A percentile compares a stretch with the other conserved stretches of the same genome.
Evolutionary conservation across 2,113 vertebrate genomes (phyloP).

Genomic region (Cavia aperea): DNA sequence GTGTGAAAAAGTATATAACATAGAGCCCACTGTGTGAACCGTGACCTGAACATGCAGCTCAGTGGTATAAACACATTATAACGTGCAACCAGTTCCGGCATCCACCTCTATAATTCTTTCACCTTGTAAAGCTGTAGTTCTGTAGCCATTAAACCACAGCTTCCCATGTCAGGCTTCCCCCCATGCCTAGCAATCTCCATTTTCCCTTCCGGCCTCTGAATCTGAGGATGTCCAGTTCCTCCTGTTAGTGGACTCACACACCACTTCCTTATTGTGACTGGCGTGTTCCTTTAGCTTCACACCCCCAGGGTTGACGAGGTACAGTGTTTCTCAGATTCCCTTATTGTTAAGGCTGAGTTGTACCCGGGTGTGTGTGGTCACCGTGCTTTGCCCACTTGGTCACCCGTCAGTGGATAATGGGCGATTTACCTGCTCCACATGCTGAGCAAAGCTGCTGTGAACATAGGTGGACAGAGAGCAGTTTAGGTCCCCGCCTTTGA

Average conservation of each 20-base stretch:
- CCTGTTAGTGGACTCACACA: background rate
- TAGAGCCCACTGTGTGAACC: too few species aligned
- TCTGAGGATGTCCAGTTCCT: too few species aligned
- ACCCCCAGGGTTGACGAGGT: accelerated
- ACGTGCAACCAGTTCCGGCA: background rate
- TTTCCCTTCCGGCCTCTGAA: background rate
- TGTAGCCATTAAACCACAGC: accelerated
- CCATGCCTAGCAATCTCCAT: accelerated
- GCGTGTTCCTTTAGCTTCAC: too few species aligned
- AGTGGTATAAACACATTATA: background rate
- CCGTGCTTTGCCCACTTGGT: background rate
- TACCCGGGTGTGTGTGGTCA: background rate
- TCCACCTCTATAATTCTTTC: accelerated
- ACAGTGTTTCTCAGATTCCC: accelerated
- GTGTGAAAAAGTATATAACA: too few species aligned
- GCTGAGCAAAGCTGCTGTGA: too few species aligned
- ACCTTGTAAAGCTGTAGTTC: background rate
- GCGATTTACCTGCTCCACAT: background rate
- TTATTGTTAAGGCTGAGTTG: too few species aligned
- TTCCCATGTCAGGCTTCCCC: background rate
- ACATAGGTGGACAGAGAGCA: background rate
- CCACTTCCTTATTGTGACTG: background rate
- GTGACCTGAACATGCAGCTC: background rate
- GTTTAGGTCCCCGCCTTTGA: background rate
- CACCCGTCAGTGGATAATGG: too few species aligned